Evolutionary conservation across 2,888 invertebrate genomes (phyloP).

Genomic region (Mythimna vitellina): DNA sequence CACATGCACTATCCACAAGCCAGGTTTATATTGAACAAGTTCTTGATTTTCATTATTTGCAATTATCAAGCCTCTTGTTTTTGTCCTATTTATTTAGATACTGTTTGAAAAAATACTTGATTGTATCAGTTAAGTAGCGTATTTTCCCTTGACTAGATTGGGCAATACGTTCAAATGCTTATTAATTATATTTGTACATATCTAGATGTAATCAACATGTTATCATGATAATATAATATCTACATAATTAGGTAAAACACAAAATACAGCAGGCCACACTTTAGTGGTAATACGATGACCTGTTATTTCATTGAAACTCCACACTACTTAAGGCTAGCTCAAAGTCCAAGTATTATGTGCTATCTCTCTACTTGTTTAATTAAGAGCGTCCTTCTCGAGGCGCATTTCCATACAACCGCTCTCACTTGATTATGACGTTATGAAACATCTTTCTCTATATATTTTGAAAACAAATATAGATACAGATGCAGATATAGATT

Average conservation of each 20-base stretch:
- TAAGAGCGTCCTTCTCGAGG: too few species aligned
- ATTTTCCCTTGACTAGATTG: background rate
- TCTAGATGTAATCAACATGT: conserved; percentile 24
- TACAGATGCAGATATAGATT: too few species aligned
- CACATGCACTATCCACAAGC: conserved; percentile 21
- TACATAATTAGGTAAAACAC: conserved; percentile 15
- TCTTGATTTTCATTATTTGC: conserved; percentile 36
- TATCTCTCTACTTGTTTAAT: too few species aligned
- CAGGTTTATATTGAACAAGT: conserved; percentile 39
- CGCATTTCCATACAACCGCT: too few species aligned
- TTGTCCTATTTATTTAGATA: background rate
- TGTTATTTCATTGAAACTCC: background rate
- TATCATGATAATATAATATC: conserved; percentile 1
- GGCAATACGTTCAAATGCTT: background rate
- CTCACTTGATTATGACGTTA: too few species aligned
- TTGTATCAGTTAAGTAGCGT: background rate
- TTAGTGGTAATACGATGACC: background rate
- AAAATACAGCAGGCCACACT: background rate
- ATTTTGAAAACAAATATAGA: too few species aligned
- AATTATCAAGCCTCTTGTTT: conserved; percentile 11
- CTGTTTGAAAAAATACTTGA: background rate
- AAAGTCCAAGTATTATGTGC: too few species aligned
- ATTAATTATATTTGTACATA: conserved; percentile 1
- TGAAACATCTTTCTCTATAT: too few species aligned
- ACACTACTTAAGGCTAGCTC: background rate